Evolutionary conservation across 2,888 invertebrate genomes (phyloP), one percentile per base, ranked within the genome.

Genomic region (Dermolepida albohirtum): DNA sequence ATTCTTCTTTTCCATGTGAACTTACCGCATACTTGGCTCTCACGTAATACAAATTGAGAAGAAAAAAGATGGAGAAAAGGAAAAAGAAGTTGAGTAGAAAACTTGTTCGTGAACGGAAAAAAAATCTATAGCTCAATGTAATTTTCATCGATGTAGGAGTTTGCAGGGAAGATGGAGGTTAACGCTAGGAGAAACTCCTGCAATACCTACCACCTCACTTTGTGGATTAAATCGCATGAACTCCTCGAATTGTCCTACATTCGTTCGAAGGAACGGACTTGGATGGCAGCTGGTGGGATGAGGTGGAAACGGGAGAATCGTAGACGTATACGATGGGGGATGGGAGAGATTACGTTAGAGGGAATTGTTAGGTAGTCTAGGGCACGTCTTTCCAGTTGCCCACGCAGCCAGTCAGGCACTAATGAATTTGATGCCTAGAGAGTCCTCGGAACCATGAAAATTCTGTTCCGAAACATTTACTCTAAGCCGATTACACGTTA

Each of bases 401-500:
- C 62, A 57, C 67, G 69, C 57, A 47, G 39, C 62, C 59, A 29
- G 34, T 14, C 8, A 52, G 70, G 55, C 70, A 71, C 73, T 75
- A 75, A 75, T 75, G 74, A 74, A 75, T 75, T 75, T 72, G 74
- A 71, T 72, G 74, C 73, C 73, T 71, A 66, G 73, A 64, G 54
- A 44, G 34, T 66, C 70, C 70, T 72, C 65, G 73, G 75, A 74
- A 72, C 75, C 76, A 76, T 75, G 77, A 75, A 76, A 76, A 77
- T 74, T 74, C 75, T 74, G 73, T 77, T 75, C 74, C 76, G 75
- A 74, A 75, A 77, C 76, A 77, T 77, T 76, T 76, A 74, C 74
- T 72, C 72, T 73, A 74, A 75, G 75, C 75, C 75, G 75, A 76
- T 76, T 75, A 71, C 71, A 72, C 71, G 74, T 74, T 73, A 73